Percentiles rank a stretch among this genome's conserved stretches.
phyloP scores from a whole-genome alignment of 1,140 invertebrate genomes.

The Euglossa dilemma region DNA sequence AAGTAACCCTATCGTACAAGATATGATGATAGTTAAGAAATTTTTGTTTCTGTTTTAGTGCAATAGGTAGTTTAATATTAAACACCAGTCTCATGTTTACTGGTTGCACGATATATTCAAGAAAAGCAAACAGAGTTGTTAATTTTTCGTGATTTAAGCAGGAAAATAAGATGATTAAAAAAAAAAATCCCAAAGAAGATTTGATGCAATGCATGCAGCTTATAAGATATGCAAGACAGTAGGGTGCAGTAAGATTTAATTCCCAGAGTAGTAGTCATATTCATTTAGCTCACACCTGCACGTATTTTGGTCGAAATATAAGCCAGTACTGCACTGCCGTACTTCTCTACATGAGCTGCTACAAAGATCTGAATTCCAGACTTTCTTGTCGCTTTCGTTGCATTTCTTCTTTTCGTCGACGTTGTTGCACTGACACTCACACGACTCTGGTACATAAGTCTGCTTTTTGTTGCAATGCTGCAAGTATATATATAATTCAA shows the following conservation, averaged over 20 bases:
- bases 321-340: slow-evolving; percentile 84
- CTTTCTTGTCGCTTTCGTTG: slow-evolving; percentile 80
- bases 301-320: slow-evolving; percentile 83
- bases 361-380: slow-evolving; percentile 85
- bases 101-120: not conserved
- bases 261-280: slow-evolving; percentile 40
- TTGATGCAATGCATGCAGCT: slow-evolving; percentile 37
- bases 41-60: not conserved
- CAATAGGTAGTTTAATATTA: not conserved
- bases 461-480: slow-evolving; percentile 85
- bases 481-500: slow-evolving; percentile 53
- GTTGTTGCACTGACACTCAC: slow-evolving; percentile 85
- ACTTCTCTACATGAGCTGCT: slow-evolving; percentile 83
- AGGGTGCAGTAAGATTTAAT: slow-evolving; percentile 39
- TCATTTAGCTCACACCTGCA: slow-evolving; percentile 83
- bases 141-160: not conserved
- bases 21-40: not conserved
- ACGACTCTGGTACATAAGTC: slow-evolving; percentile 83
- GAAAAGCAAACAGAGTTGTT: not conserved
- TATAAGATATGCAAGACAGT: slow-evolving; percentile 42
- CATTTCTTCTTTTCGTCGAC: slow-evolving; percentile 85
- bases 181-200: slow-evolving; percentile 3
- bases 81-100: not conserved
- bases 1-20: not conserved
- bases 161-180: not conserved